Base-by-base conservation (phyloP, 2,888 invertebrate genomes). In the Drosophila parthenogenetica region DNA sequence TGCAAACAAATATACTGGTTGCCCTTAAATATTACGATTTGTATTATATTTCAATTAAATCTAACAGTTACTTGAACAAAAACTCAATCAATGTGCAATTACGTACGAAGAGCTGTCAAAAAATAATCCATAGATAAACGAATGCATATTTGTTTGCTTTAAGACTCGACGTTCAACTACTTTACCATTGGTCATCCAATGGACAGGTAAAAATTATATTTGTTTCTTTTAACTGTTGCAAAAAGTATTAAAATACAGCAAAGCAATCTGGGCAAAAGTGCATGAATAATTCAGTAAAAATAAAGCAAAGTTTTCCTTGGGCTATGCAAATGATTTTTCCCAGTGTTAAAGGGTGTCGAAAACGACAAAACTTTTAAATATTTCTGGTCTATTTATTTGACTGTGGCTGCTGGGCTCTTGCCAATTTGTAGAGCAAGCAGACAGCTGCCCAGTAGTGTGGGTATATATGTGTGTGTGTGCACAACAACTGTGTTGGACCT, bases 351-450 rank as follows among this genome's bases (percentile, higher is more conserved):
- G 29, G 19, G 19, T 45, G 55, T 46, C 45, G 57, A 57, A 57
- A 37, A 29, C 8, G 32, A 51, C 16, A 79, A 71, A 61, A 43
- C 60, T 66, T 53, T 79, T 61, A 67, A 80, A 77, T 73, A 65
- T 73, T 73, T 73, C 37, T 62, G 67, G 62, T 75, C 64, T 75
- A 75, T 81, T 81, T 77, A 59, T 63, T 81, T 60, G 59, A 29
- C 54, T 69, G 65, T 58, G 71, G 58, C 50, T 57, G 42, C 58
- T 66, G 60, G 57, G 63, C 42, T 40, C 14, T 48, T 14, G 22
- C 46, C 39, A 37, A 69, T 55, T 60, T 58, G 32, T 25, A 50
- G 13, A 45, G n/a, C 39, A 58, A 25, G 48, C 42, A 48, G 48
- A 63, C 40, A 63, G 46, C 42, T 43, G n/a, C 13, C 48, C 5